Base-by-base conservation (phyloP, 53 echinoderm and acorn worm genomes). In the Paracentrotus lividus region DNA sequence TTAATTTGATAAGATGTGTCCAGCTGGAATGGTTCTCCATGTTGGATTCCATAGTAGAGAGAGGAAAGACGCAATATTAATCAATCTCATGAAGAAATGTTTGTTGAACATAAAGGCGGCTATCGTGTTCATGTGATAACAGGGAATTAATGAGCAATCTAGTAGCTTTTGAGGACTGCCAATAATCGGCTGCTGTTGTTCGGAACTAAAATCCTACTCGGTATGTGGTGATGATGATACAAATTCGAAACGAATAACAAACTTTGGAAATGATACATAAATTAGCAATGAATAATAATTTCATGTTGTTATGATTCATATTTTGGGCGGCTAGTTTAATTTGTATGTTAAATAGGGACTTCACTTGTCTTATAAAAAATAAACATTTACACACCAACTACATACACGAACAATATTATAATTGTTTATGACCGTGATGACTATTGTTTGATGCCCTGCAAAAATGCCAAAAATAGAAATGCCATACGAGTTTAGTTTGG, bases 21-120 rank as follows among this genome's bases (percentile, higher is more conserved):
- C 81, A 81, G 81, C 81, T 81, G 81, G 81, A 45, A 23, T 44
- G 26, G 47, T 81, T 81, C 8, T 4, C 3, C 76, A 76, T 76
- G 42, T 47, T 81, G 8, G 44, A 47, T 47, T 27, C 81, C 12
- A 81, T 45, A 8, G 44, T n/a, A n/a, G n/a, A n/a, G 81, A 81
- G 27, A 81, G 81, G 81, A 81, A 81, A 81, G 47, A 47, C n/a
- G 47, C 16, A 44, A 81, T 81, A 81, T 81, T 81, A 81, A 81
- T 81, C 81, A 81, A 47, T 44, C 81, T 0, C 33, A 45, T 47
- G 47, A 45, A 43, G 45, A 78, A 78, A 78, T 81, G 81, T 81
- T 81, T 81, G 81, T 81, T 45, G 45, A 47, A 47, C 45, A 4
- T 13, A 77, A 77, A 14, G 23, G 24, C 0, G 24, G 81, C 14